A percentile compares a stretch with the other conserved stretches of the same genome.
Evolutionary conservation across 2,113 vertebrate species (phyloP).

Genomic region (Neodontobutis hainanensis): DNA sequence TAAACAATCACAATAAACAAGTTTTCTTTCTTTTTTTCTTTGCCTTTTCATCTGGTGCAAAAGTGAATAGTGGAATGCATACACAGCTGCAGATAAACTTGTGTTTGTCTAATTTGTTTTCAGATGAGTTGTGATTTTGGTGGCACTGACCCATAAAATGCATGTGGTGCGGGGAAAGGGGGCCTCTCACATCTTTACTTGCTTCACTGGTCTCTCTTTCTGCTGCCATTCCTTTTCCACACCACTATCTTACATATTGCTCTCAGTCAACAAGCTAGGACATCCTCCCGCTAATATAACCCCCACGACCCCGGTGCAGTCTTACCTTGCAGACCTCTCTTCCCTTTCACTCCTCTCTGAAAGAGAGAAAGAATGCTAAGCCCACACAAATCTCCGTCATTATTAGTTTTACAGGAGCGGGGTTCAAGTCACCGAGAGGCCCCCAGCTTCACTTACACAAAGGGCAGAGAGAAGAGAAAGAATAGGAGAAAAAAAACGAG

Average conservation of each 20-base stretch:
- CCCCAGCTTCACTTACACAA: slow-evolving; percentile 65
- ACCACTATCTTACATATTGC: slow-evolving; percentile 28
- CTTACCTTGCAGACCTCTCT: slow-evolving; percentile 39
- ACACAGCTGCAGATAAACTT: slow-evolving; percentile 2
- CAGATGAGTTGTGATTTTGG: slow-evolving; percentile 43
- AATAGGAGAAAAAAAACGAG: slow-evolving; percentile 7
- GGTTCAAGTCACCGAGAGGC: slow-evolving; percentile 67
- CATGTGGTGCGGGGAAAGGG: slow-evolving; percentile 58
- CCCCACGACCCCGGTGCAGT: slow-evolving; percentile 20
- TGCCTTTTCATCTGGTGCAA: neutral
- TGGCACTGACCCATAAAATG: slow-evolving; percentile 51
- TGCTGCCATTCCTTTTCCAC: slow-evolving; percentile 17
- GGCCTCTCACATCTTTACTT: slow-evolving; percentile 52
- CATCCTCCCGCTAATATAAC: slow-evolving; percentile 18
- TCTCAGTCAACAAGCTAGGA: slow-evolving; percentile 62
- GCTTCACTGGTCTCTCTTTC: slow-evolving; percentile 18
- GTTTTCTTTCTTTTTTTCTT: neutral
- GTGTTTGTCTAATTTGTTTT: slow-evolving; percentile 20
- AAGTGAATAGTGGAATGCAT: neutral
- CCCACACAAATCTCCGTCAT: slow-evolving; percentile 72
- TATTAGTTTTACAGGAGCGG: slow-evolving; percentile 76
- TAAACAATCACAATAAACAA: neutral
- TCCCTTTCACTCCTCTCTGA: slow-evolving; percentile 41
- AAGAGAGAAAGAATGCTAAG: slow-evolving; percentile 75
- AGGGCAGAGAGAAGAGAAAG: slow-evolving; percentile 55